Evolutionary conservation across 1,140 invertebrate species (phyloP).

Genomic region (Scaptomyza hsui): DNA sequence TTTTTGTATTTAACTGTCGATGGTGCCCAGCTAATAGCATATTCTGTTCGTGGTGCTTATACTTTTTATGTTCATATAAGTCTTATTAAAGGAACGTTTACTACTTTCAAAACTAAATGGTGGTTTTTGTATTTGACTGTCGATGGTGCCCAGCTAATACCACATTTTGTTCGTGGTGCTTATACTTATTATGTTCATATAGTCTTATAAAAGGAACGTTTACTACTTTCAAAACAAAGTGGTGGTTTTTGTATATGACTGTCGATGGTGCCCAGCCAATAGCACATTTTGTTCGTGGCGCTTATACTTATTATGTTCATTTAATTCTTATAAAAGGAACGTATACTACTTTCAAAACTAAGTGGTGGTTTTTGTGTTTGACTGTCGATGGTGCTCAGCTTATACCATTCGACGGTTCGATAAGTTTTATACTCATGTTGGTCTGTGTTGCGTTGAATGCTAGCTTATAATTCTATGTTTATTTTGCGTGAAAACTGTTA

Average conservation of each 20-base stretch:
- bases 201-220: not conserved
- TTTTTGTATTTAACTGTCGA: not conserved
- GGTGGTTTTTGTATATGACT: not conserved
- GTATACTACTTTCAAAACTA: no score
- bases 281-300: not conserved
- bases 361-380: not conserved
- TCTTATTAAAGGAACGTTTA: not conserved
- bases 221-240: not conserved
- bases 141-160: not conserved
- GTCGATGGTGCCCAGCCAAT: not conserved
- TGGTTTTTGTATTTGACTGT: not conserved
- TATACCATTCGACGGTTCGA: no score
- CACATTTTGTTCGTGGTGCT: not conserved
- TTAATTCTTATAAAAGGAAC: no score
- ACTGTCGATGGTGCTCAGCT: no score
- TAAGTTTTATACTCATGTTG: constrained; percentile 1
- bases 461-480: constrained; percentile 16
- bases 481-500: constrained; percentile 34
- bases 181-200: not conserved
- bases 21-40: not conserved
- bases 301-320: not conserved
- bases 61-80: no score
- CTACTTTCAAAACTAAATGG: not conserved
- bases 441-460: not conserved
- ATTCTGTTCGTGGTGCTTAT: not conserved